Evolutionary conservation across 2,888 invertebrate species (phyloP).

Genomic region (Oxystoma pomonae): DNA sequence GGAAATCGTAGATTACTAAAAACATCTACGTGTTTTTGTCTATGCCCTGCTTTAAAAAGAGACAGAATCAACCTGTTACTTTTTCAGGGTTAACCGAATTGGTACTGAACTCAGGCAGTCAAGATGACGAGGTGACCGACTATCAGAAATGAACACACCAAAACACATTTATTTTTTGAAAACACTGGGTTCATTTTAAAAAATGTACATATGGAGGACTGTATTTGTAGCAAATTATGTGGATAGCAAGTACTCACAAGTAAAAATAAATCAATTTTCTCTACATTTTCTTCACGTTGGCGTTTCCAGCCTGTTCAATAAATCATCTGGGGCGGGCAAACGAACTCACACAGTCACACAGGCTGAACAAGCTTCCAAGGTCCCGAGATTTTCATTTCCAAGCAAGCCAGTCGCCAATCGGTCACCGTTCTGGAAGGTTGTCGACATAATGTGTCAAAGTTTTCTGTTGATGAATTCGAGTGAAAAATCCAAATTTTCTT

Average conservation of each 20-base stretch:
- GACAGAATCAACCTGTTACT: not conserved
- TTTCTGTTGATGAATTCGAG: constrained; percentile 46
- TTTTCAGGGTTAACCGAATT: not conserved
- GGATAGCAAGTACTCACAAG: not conserved
- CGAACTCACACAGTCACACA: constrained; percentile 22
- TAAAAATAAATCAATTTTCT: not conserved
- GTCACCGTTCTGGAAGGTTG: constrained; percentile 46
- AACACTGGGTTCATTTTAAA: not conserved
- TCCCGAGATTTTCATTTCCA: constrained; percentile 27
- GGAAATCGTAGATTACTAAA: not conserved
- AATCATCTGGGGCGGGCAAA: not conserved
- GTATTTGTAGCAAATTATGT: not conserved
- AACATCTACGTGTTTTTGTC: not conserved
- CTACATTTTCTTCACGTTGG: not conserved
- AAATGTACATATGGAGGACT: not conserved
- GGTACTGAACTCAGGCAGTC: not conserved
- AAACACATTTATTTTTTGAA: not conserved
- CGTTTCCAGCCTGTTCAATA: not conserved
- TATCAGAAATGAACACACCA: not conserved
- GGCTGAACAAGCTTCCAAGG: constrained; percentile 50
- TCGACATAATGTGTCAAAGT: constrained; percentile 50
- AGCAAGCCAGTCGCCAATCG: constrained; percentile 48
- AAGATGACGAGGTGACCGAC: not conserved
- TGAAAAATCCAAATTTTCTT: constrained; percentile 41
- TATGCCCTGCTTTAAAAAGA: not conserved